Base-by-base conservation (phyloP, 2,888 invertebrate species). In the Drosophila paranaensis region DNA sequence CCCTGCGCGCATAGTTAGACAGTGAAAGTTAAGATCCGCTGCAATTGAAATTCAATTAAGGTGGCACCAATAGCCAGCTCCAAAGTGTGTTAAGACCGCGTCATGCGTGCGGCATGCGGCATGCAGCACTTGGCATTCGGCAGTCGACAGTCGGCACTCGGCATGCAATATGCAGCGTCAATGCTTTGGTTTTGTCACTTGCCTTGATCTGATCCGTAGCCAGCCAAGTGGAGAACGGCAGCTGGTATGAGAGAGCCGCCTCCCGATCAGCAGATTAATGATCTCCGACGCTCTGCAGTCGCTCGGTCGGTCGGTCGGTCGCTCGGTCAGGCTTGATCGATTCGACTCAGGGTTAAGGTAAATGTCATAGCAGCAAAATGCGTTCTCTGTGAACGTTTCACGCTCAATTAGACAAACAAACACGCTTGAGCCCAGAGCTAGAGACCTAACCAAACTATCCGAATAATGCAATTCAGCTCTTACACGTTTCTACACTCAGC, bases 311-410 rank as follows among this genome's bases (percentile, higher is more conserved):
- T 50, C 33, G 33, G 33, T 20, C 50, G 33, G 20, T 14, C 30
- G 8, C 14, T 25, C 51, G 71, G 90, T 87, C 87, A 87, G 70
- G 87, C 87, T 77, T 87, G 89, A 87, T 90, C 87, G 79, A 90
- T 66, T 75, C 35, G 67, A 81, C 61, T 78, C 89, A 89, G 89
- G 87, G 87, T 87, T 87, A 87, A 87, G 87, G 90, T 89, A 88
- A 89, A 89, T 79, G 90, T 89, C 89, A 89, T 73, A 82, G 72
- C 46, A 82, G 72, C 46, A 65, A 65, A 42, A 54, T 50, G 45
- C 45, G 54, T 79, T 62, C 53, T 43, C 67, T 75, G 60, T 43
- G 60, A 71, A 77, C 13, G 62, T 73, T 86, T 80, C 63, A 87
- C 70, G 89, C 85, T 67, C 73, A 79, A 87, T 87, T 90, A 66